Conservation (phyloP, 2,888 invertebrate genomes). For the Hofmannophila pseudospretella region DNA sequence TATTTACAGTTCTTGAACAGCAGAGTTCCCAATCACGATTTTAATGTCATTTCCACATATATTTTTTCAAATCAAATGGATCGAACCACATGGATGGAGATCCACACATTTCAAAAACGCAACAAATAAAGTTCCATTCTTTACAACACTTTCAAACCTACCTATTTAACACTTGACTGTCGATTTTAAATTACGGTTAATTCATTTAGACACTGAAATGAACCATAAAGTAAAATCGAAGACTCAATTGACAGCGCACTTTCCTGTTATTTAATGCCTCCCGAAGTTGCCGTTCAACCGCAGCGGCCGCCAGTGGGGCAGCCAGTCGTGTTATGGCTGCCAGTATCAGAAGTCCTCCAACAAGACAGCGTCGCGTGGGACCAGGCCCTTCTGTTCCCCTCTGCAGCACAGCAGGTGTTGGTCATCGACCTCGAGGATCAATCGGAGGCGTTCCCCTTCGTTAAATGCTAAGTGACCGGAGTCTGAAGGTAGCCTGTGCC, state of each 20-base stretch:
- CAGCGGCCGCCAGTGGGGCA: slow-evolving; percentile 64
- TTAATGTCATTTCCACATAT: slow-evolving; percentile 14
- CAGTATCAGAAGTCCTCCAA: slow-evolving; percentile 72
- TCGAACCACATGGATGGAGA: slow-evolving; percentile 1
- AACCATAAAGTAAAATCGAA: not conserved
- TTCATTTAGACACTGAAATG: not conserved
- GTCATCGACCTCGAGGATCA: slow-evolving; percentile 86
- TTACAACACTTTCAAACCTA: slow-evolving; percentile 1
- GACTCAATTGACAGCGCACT: not conserved
- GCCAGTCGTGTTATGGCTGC: slow-evolving; percentile 65
- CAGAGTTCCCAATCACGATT: slow-evolving; percentile 21
- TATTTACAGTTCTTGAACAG: slow-evolving; percentile 48
- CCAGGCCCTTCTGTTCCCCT: slow-evolving; percentile 86
- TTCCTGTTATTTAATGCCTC: slow-evolving; percentile 18
- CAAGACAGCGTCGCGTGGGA: slow-evolving; percentile 83
- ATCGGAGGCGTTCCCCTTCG: slow-evolving; percentile 84
- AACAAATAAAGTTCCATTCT: not conserved
- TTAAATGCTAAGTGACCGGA: slow-evolving; percentile 87
- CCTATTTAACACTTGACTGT: slow-evolving; percentile 4
- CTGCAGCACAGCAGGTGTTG: slow-evolving; percentile 86
- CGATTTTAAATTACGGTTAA: not conserved
- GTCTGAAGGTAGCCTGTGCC: slow-evolving; percentile 86
- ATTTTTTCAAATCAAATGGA: not conserved
- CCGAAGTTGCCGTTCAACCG: slow-evolving; percentile 32
- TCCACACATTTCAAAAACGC: slow-evolving; percentile 3